Percentiles rank a stretch among this genome's conserved stretches.
Evolutionary conservation across 2,888 invertebrate genomes (phyloP).

Genomic region (Iphiclides podalirius): DNA sequence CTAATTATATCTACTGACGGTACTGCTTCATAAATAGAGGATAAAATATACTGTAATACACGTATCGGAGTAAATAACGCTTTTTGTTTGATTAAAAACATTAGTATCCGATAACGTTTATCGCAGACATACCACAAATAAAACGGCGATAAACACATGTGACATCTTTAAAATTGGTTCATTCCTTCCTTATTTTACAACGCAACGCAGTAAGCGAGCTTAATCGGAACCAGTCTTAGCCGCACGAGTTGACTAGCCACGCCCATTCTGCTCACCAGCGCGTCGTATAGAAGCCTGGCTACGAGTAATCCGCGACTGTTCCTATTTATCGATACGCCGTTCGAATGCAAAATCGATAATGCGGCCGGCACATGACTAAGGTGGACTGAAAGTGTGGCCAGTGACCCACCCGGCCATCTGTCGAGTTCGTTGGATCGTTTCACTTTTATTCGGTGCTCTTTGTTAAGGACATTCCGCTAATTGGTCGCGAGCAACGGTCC

Average conservation of each 20-base stretch:
- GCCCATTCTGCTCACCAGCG: slow-evolving; percentile 44
- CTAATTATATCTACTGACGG: slow-evolving; percentile 1
- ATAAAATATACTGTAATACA: too few species aligned
- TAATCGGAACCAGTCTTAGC: slow-evolving; percentile 52
- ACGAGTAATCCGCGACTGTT: slow-evolving; percentile 28
- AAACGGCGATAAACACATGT: slow-evolving; percentile 3
- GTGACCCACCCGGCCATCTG: slow-evolving; percentile 53
- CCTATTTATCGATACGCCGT: slow-evolving; percentile 43
- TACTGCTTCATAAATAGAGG: neutral
- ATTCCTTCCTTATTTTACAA: slow-evolving; percentile 46
- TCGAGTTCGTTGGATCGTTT: slow-evolving; percentile 33
- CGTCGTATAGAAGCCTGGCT: slow-evolving; percentile 30
- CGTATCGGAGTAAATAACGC: too few species aligned
- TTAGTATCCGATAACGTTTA: neutral
- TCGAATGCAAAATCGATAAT: slow-evolving; percentile 47
- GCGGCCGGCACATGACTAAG: slow-evolving; percentile 41
- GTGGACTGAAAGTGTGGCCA: slow-evolving; percentile 38
- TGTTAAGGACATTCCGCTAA: slow-evolving; percentile 23
- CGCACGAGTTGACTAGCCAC: slow-evolving; percentile 42
- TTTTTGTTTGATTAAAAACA: too few species aligned
- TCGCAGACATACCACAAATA: slow-evolving; percentile 5
- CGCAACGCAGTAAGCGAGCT: slow-evolving; percentile 31
- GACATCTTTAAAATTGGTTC: slow-evolving; percentile 40
- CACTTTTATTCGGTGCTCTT: slow-evolving; percentile 35
- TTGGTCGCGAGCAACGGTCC: neutral